phyloP scores from a whole-genome alignment of 2,113 vertebrate species.

The Candoia aspera region DNA sequence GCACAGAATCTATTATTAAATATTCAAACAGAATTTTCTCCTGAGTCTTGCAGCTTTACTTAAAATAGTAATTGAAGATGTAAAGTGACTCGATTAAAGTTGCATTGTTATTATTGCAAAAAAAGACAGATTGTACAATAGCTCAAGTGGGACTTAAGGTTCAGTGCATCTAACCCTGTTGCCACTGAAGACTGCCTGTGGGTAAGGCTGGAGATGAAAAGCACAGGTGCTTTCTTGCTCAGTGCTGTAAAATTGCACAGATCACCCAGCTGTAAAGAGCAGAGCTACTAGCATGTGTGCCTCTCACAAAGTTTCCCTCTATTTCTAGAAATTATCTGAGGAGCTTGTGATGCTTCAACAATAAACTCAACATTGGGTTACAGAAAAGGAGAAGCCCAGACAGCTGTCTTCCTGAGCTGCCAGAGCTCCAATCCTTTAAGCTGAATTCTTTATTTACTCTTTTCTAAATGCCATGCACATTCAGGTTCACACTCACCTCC shows the following conservation, averaged over 20 bases:
- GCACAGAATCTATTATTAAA: neutral
- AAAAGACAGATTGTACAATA: neutral
- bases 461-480: neutral
- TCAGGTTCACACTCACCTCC: neutral
- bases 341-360: neutral
- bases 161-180: neutral
- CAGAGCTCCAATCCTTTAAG: neutral
- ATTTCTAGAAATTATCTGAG: neutral
- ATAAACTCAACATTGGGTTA: neutral
- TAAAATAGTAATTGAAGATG: conserved; percentile 17
- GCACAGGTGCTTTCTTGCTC: neutral
- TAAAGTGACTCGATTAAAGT: neutral
- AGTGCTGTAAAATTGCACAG: neutral
- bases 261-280: neutral
- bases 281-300: neutral
- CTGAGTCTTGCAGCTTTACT: neutral
- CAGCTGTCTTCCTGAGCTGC: neutral
- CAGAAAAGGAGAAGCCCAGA: neutral
- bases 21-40: neutral
- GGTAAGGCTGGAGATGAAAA: neutral
- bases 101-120: neutral
- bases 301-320: neutral
- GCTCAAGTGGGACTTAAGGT: neutral
- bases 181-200: neutral
- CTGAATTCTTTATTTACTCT: conserved; percentile 24